Evolutionary conservation across 1,140 invertebrate species (phyloP), one percentile per base, ranked within the genome.

Genomic region (Brachionus rotundiformis): DNA sequence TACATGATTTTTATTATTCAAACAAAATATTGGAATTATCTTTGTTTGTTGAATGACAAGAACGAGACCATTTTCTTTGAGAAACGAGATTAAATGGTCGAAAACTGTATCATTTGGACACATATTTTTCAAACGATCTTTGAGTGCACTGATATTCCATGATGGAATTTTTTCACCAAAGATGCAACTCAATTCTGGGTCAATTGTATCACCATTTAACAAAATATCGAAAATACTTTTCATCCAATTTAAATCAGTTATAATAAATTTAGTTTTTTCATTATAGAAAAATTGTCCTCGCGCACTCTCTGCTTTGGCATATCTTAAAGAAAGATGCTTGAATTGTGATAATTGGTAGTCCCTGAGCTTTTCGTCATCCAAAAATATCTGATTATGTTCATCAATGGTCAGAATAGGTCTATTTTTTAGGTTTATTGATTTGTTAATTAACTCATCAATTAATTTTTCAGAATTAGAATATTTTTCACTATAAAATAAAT

Each of bases 181-280:
- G 36, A 68, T 68, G n/a, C 8, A 3, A 63, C 29, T 29, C 29
- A 25, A 29, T 10, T n/a, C 8, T n/a, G 31, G 13, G 2, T 68
- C 31, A 33, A n/a, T n/a, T 39, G 11, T 16, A 3, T 16, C 29
- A 3, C 3, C 33, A n/a, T 68, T 68, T 16, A 31, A 16, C 11
- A 68, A 33, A 33, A 68, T 68, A 68, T 68, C 63, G 19, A 68
- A 19, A 7, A 68, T 41, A 36, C n/a, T 68, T 36, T 36, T 68
- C 16, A 68, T 23, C 63, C 63, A 68, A 16, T 16, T 68, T 36
- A 68, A 68, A 68, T 68, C 63, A 68, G 63, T 68, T 33, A 68
- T 36, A n/a, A 68, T 68, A 19, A 68, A 68, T 68, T 23, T 16
- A 6, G 31, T 36, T 19, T 68, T 68, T 19, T 68, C 29, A 16